Evolutionary conservation across 2,888 invertebrate genomes (phyloP).

Genomic region (Coenonympha glycerion): DNA sequence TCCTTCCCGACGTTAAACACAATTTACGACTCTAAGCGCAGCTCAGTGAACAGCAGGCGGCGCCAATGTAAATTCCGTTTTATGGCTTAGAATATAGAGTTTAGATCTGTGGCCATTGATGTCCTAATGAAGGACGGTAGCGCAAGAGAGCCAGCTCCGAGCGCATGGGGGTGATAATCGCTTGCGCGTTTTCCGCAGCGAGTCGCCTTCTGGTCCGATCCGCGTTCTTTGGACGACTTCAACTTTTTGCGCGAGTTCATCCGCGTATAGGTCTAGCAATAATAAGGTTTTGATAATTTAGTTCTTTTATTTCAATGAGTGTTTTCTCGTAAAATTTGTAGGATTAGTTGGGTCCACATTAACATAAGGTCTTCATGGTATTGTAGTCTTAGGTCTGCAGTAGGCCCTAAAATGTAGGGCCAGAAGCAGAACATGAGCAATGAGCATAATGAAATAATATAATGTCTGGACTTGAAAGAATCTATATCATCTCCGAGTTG

Average conservation of each 20-base stretch:
- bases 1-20: slow-evolving; percentile 44
- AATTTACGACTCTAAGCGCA: slow-evolving; percentile 51
- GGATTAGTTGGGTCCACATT: no score
- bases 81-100: slow-evolving; percentile 49
- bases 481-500: no score
- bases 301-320: slow-evolving; percentile 25
- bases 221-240: slow-evolving; percentile 69
- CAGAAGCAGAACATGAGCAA: no score
- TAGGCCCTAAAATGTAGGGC: no score
- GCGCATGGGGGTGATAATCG: slow-evolving; percentile 51
- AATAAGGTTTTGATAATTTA: slow-evolving; percentile 59
- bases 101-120: slow-evolving; percentile 49
- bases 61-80: slow-evolving; percentile 50
- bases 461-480: no score
- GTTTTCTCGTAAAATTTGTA: no score
- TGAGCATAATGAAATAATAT: no score
- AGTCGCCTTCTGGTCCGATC: slow-evolving; percentile 52
- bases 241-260: slow-evolving; percentile 67
- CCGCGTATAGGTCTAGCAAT: slow-evolving; percentile 57
- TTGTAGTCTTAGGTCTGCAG: no score
- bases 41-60: slow-evolving; percentile 15
- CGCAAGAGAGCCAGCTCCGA: slow-evolving; percentile 46
- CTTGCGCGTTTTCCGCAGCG: slow-evolving; percentile 38
- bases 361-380: no score
- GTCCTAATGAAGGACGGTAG: slow-evolving; percentile 46